Base-by-base conservation (phyloP, 2,113 vertebrate genomes). In the Boulengeromyrus knoepffleri region DNA sequence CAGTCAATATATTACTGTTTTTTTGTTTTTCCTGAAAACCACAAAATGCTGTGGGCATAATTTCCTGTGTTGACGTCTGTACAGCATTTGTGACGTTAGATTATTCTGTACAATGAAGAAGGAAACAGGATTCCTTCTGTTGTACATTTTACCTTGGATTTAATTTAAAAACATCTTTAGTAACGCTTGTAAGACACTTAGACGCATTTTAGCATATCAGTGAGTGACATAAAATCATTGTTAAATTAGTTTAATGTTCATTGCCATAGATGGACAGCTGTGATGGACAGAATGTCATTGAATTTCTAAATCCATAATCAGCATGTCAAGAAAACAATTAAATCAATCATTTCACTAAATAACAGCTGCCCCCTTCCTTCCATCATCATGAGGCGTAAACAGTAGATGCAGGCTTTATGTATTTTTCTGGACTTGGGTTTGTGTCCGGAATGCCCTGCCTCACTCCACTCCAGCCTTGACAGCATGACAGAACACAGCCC, bases 81-180 rank as follows among this genome's bases (percentile, higher is more conserved):
- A 12, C 62, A 90, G 56, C 56, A 74, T 87, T 87, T 39, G 45
- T 87, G 84, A 49, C 52, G 53, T 58, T 87, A 42, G 36, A 89
- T 50, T 36, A 86, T 47, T 46, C 53, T 85, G 80, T 89, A 58
- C 17, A 89, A 6, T 85, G 0, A 52, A 62, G 49, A 85, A 80
- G 36, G 10, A 74, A 70, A 47, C 58, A 24, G 53, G 36, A 86
- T 74, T 87, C 53, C 24, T 74, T 90, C 58, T 24, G 2, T 89
- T 86, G 89, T 86, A 86, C 36, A 70, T 27, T 19, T 46, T 86
- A 70, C 86, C 47, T 89, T 80, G 21, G 13, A 19, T 66, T 88
- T 62, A n/a, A 50, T 50, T 52, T 89, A 58, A 52, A 56, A 70
- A 39, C 10, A 85, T 36, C 19, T 24, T 58, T 8, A 58, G 27